Evolutionary conservation across 2,888 invertebrate genomes (phyloP), one percentile per base, ranked within the genome.

Genomic region (Limnephilus marmoratus): DNA sequence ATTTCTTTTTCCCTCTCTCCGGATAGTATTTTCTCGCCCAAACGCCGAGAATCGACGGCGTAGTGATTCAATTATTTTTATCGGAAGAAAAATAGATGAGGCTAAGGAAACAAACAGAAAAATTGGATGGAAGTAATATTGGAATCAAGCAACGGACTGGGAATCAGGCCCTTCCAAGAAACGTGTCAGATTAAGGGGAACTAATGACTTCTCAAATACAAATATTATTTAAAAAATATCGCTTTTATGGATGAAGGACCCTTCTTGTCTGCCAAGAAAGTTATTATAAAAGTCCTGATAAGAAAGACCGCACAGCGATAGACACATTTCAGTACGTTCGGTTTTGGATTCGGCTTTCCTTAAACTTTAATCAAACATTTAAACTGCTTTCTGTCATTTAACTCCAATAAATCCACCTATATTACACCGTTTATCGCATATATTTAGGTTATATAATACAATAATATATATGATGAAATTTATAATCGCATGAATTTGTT

Each of bases 31-130:
- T 88, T 89, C 68, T 31, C 88, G 49, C 53, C 49, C 80, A 89
- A 89, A 91, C 41, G 80, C 85, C 80, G 83, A 88, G 91, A 88
- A 88, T 91, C 83, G 88, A 24, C 45, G 90, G 45, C 92, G 91
- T 83, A 81, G 85, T 92, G 90, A 92, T 92, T 92, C 92, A 92
- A 92, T 92, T 92, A 92, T 92, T 90, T 92, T 90, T 90, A 90
- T 90, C 87, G 87, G 85, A 92, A 90, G 88, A 80, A 82, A 90
- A 92, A 92, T 92, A 92, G 86, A 90, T 68, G 90, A 92, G 89
- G 81, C 88, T 80, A 88, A 88, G 83, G 87, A 85, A 87, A 81
- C 31, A 92, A 90, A 90, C 86, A 86, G 81, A 90, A 82, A 92
- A 90, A 34, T 87, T 68, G 41, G 34, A 49, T 81, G 53, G 87